These are phyloP conservation scores for Drosophila recens DNA, from an alignment of 2,888 invertebrate genomes.

Conservation along the genomic window DNA sequence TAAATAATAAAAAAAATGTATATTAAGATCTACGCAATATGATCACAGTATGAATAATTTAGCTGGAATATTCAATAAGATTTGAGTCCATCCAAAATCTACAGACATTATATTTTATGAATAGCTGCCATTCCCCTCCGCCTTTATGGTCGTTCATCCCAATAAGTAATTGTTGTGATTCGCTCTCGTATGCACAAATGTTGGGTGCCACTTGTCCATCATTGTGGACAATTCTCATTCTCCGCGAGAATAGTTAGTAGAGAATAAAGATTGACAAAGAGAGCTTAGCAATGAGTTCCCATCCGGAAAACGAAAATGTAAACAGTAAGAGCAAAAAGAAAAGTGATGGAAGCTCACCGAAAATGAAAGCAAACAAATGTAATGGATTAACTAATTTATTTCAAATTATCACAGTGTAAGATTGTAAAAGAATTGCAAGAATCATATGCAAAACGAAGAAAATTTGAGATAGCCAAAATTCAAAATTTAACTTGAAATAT, in stretches of 20 bases:
- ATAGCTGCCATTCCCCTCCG: background rate
- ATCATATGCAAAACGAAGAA: background rate
- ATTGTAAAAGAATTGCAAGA: background rate
- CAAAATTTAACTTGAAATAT: background rate
- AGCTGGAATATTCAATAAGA: background rate
- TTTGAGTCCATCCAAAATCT: background rate
- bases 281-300: conserved; percentile 21
- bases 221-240: conserved; percentile 11
- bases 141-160: conserved; percentile 1
- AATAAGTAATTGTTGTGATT: conserved; percentile 31
- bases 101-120: background rate
- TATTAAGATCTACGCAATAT: background rate
- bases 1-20: too few species aligned
- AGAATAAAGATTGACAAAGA: conserved; percentile 21
- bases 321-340: conserved; percentile 44
- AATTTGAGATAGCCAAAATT: background rate
- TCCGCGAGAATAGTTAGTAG: conserved; percentile 10
- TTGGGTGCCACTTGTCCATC: conserved; percentile 5
- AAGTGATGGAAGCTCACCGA: background rate
- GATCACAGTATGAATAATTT: background rate
- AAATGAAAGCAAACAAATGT: conserved; percentile 7
- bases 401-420: background rate
- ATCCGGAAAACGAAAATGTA: conserved; percentile 63
- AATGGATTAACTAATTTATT: conserved; percentile 10
- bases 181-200: conserved; percentile 57